phyloP scores from a whole-genome alignment of 2,888 invertebrate genomes.

The Trissonchulus latispiculum region DNA sequence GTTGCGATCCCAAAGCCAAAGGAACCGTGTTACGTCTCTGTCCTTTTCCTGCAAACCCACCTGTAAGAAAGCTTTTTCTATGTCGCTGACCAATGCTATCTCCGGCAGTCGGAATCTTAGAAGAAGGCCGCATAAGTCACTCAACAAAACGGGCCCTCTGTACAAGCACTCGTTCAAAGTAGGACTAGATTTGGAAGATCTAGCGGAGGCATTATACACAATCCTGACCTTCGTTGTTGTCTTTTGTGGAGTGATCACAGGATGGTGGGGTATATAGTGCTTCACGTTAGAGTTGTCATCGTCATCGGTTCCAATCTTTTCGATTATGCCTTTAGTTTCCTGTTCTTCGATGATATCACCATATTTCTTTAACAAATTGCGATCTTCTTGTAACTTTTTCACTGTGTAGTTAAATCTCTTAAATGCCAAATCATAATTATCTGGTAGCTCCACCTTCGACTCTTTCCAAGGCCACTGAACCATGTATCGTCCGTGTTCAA shows the following conservation, averaged over 20 bases:
- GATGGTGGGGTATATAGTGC: slow-evolving; percentile 28
- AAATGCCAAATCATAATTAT: not conserved
- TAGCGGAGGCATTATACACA: slow-evolving; percentile 31
- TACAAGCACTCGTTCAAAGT: slow-evolving; percentile 28
- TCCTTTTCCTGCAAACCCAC: slow-evolving; percentile 23
- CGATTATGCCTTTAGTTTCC: slow-evolving; percentile 21
- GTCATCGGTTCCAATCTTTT: slow-evolving; percentile 6
- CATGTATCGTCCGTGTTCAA: not conserved
- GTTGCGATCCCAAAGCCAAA: slow-evolving; percentile 24
- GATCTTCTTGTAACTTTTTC: not conserved
- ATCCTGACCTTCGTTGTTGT: slow-evolving; percentile 29
- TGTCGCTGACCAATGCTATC: slow-evolving; percentile 25
- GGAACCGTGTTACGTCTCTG: slow-evolving; percentile 25
- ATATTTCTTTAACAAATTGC: slow-evolving; percentile 19
- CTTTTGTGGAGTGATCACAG: slow-evolving; percentile 25
- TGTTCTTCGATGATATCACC: slow-evolving; percentile 20
- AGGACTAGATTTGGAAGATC: slow-evolving; percentile 9
- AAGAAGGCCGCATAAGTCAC: slow-evolving; percentile 23
- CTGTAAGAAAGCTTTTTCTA: slow-evolving; percentile 32
- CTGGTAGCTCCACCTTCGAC: not conserved
- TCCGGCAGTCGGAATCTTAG: slow-evolving; percentile 24
- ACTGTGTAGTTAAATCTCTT: not conserved
- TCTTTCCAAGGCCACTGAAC: not conserved
- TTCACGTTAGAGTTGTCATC: not conserved
- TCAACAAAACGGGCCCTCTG: slow-evolving; percentile 25